Base-by-base conservation (phyloP, 2,888 invertebrate genomes). In the Lasioglossum calceatum region DNA sequence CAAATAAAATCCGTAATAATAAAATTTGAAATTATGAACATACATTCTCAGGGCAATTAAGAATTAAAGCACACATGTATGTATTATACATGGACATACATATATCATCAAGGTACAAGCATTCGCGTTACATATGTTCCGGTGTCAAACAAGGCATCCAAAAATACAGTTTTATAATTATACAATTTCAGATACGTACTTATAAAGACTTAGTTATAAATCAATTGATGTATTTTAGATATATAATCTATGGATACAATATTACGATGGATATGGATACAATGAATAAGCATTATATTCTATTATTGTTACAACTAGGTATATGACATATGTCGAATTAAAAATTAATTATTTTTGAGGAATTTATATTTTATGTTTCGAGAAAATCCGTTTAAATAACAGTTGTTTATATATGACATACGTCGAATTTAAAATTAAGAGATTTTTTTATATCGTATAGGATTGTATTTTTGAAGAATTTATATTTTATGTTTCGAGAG, bases 381-480 rank as follows among this genome's bases (percentile, higher is more conserved):
- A n/a, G 42, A n/a, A 4, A 42, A 36, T 67, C 36, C 23, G 67
- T 23, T 70, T 70, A 70, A 23, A 70, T 85, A 23, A 89, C 54
- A 74, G 77, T 89, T 83, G 74, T 86, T 77, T 87, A 27, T 50
- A 36, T 36, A 36, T 36, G 36, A 36, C 36, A 36, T 36, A 36
- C 19, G 32, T 36, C 27, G 27, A 58, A 39, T 74, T 50, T 47
- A 73, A 82, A 36, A 64, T 42, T 54, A 83, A 74, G 14, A 44
- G 42, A 36, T 73, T 71, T 71, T 71, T 75, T 42, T 12, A 42
- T 47, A 27, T 50, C 27, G 77, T 44, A 58, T 42, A 72, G 7
- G 61, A 79, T 74, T 16, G 36, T 84, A 81, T 78, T 80, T 81
- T 74, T 76, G 54, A 64, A 80, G 47, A 76, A 86, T 81, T 80